Evolutionary conservation across 2,888 invertebrate species (phyloP), one percentile per base, ranked within the genome.

Genomic region (Drosophila paracracens): DNA sequence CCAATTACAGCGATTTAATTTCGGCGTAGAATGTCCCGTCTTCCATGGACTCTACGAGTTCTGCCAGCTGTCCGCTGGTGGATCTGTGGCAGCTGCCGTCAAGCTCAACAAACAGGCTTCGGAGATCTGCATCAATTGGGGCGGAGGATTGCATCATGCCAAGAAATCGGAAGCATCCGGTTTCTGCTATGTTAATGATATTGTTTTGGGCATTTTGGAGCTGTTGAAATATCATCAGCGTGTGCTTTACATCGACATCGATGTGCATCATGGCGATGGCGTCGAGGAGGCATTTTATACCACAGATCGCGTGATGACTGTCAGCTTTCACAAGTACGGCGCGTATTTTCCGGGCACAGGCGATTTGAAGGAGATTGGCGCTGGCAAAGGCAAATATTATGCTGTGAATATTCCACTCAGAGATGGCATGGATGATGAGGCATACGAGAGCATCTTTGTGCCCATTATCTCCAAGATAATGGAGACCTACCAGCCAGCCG

Each of bases 201-300:
- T 99, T 88, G 99, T 99, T 0, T 94, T 99, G 69, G 99, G 98
- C 16, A 99, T 99, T 88, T 93, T 99, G 79, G 99, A 99, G 93
- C 94, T 99, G 65, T 94, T 99, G 31, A 99, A 99, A 93, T 99
- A 99, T 93, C 99, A 99, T 92, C 99, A 98, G 93, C 95, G 99
- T 87, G 99, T 99, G 16, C 94, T 99, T 63, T 99, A 99, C 93
- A 98, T 99, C 81, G 99, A 99, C 92, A 99, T 99, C 90, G 99
- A 99, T 94, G 99, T 99, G 40, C 99, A 99, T 93, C 99, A 99
- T 91, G 99, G 99, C 0, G 99, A 99, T 93, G 99, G 99, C 29
- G 99, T 99, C 0, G 99, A 99, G 93, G 99, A 99, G 94, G 99
- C 99, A 0, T 99, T 99, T 94, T 99, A 99, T 92, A 99, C 99